Evolutionary conservation across 1,140 invertebrate genomes (phyloP), one percentile per base, ranked within the genome.

Genomic region (Marisa cornuarietis): DNA sequence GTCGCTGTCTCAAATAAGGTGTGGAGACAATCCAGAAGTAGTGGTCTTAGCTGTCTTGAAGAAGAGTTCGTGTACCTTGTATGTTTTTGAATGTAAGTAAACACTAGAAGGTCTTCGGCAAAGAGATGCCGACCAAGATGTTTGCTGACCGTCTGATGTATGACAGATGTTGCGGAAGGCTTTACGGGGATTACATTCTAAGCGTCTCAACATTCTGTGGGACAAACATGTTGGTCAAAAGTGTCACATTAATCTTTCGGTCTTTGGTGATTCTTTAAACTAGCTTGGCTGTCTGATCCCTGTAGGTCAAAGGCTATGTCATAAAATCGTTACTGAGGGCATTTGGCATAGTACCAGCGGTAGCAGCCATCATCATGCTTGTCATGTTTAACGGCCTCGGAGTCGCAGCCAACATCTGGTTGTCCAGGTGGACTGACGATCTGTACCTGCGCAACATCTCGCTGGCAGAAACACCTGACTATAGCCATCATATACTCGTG

Each of bases 261-360:
- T 42, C 31, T 68, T 68, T 6, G 11, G 0, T 5, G 11, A 6
- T 26, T 68, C 31, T 13, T 68, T 26, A 72, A 42, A 31, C 9
- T 31, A 42, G 49, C 49, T 8, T 16, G 3, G 0, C 75, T 11
- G 20, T 71, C 73, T 58, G 52, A 49, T 61, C 77, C 26, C 78
- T 83, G 42, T 88, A 95, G 95, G 95, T 96, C 0, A 96, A 96
- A 92, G 94, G 94, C 93, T 90, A 92, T 80, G 96, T 98, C 0
- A 98, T 98, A 91, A 93, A 95, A 79, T 95, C 97, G 89, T 97
- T 98, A 87, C 92, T 98, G 79, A 93, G 93, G 87, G 95, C 95
- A n/a, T 95, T 97, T 78, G 96, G 96, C 69, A 90, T 95, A 82
- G 90, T 94, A 78, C 91, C 96, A 14, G 93, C 94, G 0, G 86